A percentile compares a stretch with the other conserved stretches of the same genome.
phyloP scores from a whole-genome alignment of 2,888 invertebrate genomes.

The Cheilosia variabilis region DNA sequence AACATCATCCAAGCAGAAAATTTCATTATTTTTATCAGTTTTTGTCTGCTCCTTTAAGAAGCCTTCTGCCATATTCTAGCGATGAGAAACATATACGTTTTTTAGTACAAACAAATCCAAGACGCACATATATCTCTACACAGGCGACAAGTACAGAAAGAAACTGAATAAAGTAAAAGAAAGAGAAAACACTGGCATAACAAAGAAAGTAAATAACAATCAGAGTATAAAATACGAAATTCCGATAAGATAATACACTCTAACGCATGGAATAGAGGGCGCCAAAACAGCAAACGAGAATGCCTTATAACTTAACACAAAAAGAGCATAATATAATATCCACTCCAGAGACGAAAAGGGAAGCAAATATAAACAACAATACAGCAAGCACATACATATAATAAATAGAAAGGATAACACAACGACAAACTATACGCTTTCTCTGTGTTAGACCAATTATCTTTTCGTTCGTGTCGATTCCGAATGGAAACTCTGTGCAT shows the following conservation, averaged over 20 bases:
- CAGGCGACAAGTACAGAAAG: constrained; percentile 5
- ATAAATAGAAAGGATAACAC: constrained; percentile 41
- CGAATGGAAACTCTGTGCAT: constrained; percentile 17
- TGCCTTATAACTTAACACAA: constrained; percentile 24
- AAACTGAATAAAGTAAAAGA: neutral
- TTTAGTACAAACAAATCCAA: constrained; percentile 3
- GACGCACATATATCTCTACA: constrained; percentile 9
- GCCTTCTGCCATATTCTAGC: constrained; percentile 17
- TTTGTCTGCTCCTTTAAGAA: constrained; percentile 35
- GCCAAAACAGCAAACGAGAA: constrained; percentile 35
- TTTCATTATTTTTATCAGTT: constrained; percentile 55
- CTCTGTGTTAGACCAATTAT: constrained; percentile 44
- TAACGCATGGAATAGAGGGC: constrained; percentile 28
- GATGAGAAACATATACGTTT: constrained; percentile 1
- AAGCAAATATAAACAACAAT: constrained; percentile 37
- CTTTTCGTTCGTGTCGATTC: constrained; percentile 20
- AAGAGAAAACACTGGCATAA: constrained; percentile 1
- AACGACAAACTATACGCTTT: constrained; percentile 22
- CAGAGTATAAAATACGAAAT: constrained; percentile 41
- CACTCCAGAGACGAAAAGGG: constrained; percentile 20
- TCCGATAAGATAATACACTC: constrained; percentile 47
- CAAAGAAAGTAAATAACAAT: constrained; percentile 50
- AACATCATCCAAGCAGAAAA: constrained; percentile 49
- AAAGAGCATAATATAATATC: constrained; percentile 30
- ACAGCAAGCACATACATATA: constrained; percentile 23